phyloP scores from a whole-genome alignment of 1,140 invertebrate genomes.

The Panagrolaimus sp. region DNA sequence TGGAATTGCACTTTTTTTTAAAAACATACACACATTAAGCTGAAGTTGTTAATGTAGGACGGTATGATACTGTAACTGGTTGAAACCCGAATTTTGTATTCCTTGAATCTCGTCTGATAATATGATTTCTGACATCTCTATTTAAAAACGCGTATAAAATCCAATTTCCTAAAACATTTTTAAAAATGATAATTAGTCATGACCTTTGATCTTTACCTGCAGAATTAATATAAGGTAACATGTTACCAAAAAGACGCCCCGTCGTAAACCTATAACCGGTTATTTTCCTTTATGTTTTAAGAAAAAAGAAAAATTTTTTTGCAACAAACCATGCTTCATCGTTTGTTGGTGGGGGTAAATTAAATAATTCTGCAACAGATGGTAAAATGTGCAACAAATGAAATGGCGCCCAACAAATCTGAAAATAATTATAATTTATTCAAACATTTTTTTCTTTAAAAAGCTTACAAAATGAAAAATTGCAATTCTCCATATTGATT shows the following conservation, averaged over 20 bases:
- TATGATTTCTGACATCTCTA: slow-evolving; percentile 24
- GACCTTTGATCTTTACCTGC: slow-evolving; percentile 22
- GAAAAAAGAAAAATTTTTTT: too few relatives aligned
- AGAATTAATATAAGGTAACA: slow-evolving; percentile 31
- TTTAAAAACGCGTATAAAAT: slow-evolving; percentile 32
- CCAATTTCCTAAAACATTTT: slow-evolving; percentile 21
- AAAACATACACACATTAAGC: too few relatives aligned
- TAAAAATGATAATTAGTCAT: too few relatives aligned
- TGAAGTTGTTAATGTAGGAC: not conserved
- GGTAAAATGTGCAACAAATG: slow-evolving; percentile 22
- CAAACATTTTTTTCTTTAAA: too few relatives aligned
- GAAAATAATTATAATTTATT: too few relatives aligned
- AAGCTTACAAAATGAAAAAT: slow-evolving; percentile 32
- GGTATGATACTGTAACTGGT: slow-evolving; percentile 2
- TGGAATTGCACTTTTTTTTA: too few relatives aligned
- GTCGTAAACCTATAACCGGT: slow-evolving; percentile 19
- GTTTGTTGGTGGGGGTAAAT: not conserved
- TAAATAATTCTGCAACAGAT: slow-evolving; percentile 15
- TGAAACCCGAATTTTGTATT: slow-evolving; percentile 1
- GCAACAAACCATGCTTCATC: too few relatives aligned
- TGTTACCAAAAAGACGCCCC: slow-evolving; percentile 25
- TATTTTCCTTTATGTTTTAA: too few relatives aligned
- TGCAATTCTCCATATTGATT: slow-evolving; percentile 28
- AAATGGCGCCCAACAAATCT: slow-evolving; percentile 28
- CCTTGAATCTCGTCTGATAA: not conserved